Base-by-base conservation (phyloP, 1,140 invertebrate species). In the Dufourea novaeangliae region DNA sequence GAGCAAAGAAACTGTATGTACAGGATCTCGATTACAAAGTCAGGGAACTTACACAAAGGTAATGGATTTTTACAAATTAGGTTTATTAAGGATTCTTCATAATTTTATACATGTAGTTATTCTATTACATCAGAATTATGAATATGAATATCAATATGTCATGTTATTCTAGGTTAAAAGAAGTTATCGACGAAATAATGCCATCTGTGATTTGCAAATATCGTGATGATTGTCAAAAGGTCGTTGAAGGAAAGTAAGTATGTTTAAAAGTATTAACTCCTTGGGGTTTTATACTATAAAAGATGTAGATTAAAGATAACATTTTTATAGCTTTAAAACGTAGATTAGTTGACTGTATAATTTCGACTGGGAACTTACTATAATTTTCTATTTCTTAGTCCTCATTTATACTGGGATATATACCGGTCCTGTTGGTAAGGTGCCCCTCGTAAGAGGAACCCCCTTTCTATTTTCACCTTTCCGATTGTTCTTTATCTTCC, bases 1-100 rank as follows among this genome's bases (percentile, higher is more conserved):
- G 95, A 64, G 94, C 94, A 27, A 96, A 95, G 87, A 95, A 94
- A 86, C 89, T 96, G 14, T 91, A 94, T 46, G 86, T 94, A 2
- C 93, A 94, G 70, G 93, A 95, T 80, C 94, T 95, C 62, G 90
- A 94, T 90, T 89, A 93, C 73, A 93, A 93, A 85, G 88, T 95
- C 5, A 93, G 92, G 74, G 92, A 93, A 80, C 93, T 94, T 12
- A 87, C 93, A 68, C 78, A 89, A 71, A 90, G 86, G 93, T 93
- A 91, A 86, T 34, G 77, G 57, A 79, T 75, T 7, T 22, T 59
- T 37, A 34, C 11, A 27, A 4, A 54, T 54, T 25, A 27, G 12
- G 25, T 27, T 73, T 70, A 62, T 25, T 39, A 52, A 41, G 41
- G 27, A 41, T 32, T 57, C 20, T 2, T 46, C 44, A 46, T 46